A percentile compares a stretch with the other conserved stretches of the same genome.
Evolutionary conservation across 2,113 vertebrate species (phyloP).

Genomic region (Otis tarda): DNA sequence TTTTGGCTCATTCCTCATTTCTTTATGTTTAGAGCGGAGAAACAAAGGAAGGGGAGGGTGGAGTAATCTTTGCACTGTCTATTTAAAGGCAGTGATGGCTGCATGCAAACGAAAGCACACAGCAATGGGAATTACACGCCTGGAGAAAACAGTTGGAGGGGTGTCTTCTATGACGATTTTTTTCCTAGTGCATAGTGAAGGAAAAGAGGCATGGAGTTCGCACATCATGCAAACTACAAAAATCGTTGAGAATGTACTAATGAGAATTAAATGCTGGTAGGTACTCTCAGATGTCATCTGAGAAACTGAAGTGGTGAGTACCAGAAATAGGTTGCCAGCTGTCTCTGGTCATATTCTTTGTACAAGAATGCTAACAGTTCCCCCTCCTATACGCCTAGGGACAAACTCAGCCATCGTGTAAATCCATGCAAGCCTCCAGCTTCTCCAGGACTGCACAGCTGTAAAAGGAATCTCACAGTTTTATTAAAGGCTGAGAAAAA

Average conservation of each 20-base stretch:
- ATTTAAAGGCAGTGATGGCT: slow-evolving; percentile 45
- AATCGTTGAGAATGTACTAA: slow-evolving; percentile 28
- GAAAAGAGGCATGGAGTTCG: not conserved
- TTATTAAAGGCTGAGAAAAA: slow-evolving; percentile 64
- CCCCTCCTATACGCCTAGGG: not conserved
- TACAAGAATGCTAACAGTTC: slow-evolving; percentile 57
- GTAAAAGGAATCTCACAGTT: slow-evolving; percentile 68
- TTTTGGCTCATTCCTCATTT: slow-evolving; percentile 30
- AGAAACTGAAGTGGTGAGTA: slow-evolving; percentile 44
- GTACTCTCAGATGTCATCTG: slow-evolving; percentile 49
- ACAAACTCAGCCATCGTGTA: slow-evolving; percentile 42
- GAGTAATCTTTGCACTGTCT: slow-evolving; percentile 33
- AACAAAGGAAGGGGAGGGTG: slow-evolving; percentile 48
- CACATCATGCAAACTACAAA: not conserved
- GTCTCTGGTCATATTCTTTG: slow-evolving; percentile 48
- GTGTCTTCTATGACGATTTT: not conserved
- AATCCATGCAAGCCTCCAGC: slow-evolving; percentile 48
- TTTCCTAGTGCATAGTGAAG: not conserved
- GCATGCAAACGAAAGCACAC: not conserved
- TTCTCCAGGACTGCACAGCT: slow-evolving; percentile 52
- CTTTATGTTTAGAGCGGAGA: slow-evolving; percentile 44
- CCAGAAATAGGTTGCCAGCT: slow-evolving; percentile 65
- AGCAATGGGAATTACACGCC: slow-evolving; percentile 12
- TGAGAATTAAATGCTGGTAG: slow-evolving; percentile 51
- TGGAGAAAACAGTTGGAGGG: slow-evolving; percentile 19